Base-by-base conservation (phyloP, 1,140 invertebrate genomes). In the Drosophila tsacasi region DNA sequence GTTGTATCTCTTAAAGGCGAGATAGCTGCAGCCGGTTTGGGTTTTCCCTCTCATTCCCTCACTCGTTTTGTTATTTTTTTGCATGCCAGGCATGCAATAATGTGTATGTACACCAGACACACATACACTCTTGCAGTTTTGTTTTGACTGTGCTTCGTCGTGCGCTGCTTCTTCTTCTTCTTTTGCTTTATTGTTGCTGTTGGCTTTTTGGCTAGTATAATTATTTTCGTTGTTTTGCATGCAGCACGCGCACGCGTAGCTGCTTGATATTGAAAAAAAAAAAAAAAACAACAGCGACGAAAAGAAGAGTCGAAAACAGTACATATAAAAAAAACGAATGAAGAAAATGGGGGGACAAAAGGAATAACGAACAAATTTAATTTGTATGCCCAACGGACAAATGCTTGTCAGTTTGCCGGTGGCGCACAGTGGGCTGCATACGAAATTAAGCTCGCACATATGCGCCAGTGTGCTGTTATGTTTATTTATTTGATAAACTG, bases 211-310 rank as follows among this genome's bases (percentile, higher is more conserved):
- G n/a, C 37, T 59, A n/a, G 42, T 57, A 19, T 27, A 68, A 37
- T 71, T 71, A 25, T 39, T 35, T 63, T 46, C 9, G 35, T 62
- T 54, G 21, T 66, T 74, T 52, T 23, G 66, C 68, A 87, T 83
- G 79, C 84, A 66, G 55, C 84, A 89, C 84, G 84, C 84, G 84
- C 84, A 87, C 81, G 83, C 83, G 83, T 87, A 87, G 64, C 83
- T 75, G 54, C 57, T 62, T 81, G 81, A 83, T 83, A 83, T 83
- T 86, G 69, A 86, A 79, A 83, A 42, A 49, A 64, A 57, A 57
- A 46, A 65, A 64, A 57, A n/a, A 49, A 64, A 64, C 5, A 27
- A 21, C 35, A 63, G 44, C 58, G 9, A 55, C 42, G 61, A 66
- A 32, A 52, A 25, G 46, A 61, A 35, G 66, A 42, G 40, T 52